These are phyloP conservation scores for Pseudachorutes palmiensis DNA, from an alignment of 1,140 invertebrate genomes.

Conservation along the genomic window DNA sequence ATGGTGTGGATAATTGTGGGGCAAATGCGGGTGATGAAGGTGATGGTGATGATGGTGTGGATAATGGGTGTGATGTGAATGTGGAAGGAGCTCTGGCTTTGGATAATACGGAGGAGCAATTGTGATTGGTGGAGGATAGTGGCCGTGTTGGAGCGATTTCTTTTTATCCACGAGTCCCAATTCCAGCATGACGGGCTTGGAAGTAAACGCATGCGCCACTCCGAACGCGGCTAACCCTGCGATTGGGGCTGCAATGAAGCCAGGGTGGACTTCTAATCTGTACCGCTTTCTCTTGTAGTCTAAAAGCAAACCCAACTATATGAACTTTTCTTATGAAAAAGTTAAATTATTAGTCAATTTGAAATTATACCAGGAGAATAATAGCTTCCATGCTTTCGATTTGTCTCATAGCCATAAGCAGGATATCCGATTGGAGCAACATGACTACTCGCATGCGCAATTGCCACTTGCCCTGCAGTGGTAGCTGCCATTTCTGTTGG, in stretches of 20 bases:
- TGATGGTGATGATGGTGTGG: conserved; percentile 11
- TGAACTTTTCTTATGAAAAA: too few species aligned
- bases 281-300: conserved; percentile 22
- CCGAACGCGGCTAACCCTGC: conserved; percentile 28
- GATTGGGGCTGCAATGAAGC: conserved; percentile 26
- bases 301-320: conserved; percentile 4
- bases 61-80: not conserved
- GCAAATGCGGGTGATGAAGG: not conserved
- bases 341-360: too few species aligned
- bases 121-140: not conserved
- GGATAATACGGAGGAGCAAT: not conserved
- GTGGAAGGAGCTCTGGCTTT: not conserved
- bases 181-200: conserved; percentile 27
- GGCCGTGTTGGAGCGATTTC: not conserved
- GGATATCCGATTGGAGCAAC: too few species aligned
- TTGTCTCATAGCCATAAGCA: too few species aligned
- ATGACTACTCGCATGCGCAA: too few species aligned
- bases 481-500: too few species aligned
- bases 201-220: conserved; percentile 24
- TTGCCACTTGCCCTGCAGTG: too few species aligned
- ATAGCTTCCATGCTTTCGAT: too few species aligned
- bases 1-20: not conserved
- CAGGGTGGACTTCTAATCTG: conserved; percentile 26
- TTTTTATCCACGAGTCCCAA: conserved; percentile 26
- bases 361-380: too few species aligned